phyloP scores from a whole-genome alignment of 1,140 invertebrate genomes.

The Psilanteris sp. region DNA sequence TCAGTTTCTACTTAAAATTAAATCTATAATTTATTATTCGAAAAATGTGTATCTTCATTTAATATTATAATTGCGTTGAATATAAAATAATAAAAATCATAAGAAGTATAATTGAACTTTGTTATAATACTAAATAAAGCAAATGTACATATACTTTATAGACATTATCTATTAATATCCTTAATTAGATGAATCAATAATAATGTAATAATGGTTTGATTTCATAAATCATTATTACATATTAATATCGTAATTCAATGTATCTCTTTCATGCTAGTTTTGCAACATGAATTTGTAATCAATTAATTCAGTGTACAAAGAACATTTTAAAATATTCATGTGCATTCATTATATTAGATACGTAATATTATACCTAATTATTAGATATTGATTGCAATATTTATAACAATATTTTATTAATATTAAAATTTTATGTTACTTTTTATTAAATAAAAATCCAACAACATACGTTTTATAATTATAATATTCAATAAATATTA shows the following conservation, averaged over 20 bases:
- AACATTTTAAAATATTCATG: conserved; percentile 6
- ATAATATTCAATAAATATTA: no score
- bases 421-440: no score
- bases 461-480: no score
- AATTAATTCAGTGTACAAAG: conserved; percentile 5
- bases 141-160: not conserved
- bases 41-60: no score
- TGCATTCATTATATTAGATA: conserved; percentile 4
- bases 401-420: no score
- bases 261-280: conserved; percentile 13
- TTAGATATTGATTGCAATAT: no score
- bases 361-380: conserved; percentile 9
- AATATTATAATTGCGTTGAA: no score
- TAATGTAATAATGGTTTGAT: conserved; percentile 10
- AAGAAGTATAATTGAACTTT: not conserved
- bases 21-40: no score
- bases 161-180: conserved; percentile 4
- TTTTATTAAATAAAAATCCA: no score
- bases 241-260: conserved; percentile 10
- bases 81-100: no score
- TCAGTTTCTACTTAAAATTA: no score
- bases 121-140: conserved; percentile 1
- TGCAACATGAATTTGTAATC: conserved; percentile 11
- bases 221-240: conserved; percentile 17
- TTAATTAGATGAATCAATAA: conserved; percentile 21